These are phyloP conservation scores for Marmota monax DNA, from an alignment of 2,113 vertebrate genomes.

Conservation along the genomic window DNA sequence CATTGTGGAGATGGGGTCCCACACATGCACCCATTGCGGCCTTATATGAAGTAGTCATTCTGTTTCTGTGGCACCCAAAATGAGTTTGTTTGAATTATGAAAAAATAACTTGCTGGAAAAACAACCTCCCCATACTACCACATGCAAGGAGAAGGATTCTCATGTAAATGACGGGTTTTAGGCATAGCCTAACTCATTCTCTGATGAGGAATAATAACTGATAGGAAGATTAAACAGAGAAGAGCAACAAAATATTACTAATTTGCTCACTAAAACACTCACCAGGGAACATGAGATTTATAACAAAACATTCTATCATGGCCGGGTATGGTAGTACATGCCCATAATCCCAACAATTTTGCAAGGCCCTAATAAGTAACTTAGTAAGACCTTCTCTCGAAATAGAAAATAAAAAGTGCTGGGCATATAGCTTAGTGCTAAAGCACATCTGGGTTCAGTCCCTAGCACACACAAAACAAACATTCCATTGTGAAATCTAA, in stretches of 20 bases:
- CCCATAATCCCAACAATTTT: too few relatives aligned
- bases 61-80: background rate
- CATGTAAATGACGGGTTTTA: background rate
- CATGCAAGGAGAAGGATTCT: background rate
- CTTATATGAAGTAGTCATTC: background rate
- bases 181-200: background rate
- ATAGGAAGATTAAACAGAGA: background rate
- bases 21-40: background rate
- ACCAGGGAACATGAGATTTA: conserved; percentile 12
- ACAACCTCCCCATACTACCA: background rate
- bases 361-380: too few relatives aligned
- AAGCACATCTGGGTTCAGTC: too few relatives aligned
- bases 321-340: too few relatives aligned
- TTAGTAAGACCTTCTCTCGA: too few relatives aligned
- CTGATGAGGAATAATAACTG: background rate
- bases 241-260: background rate
- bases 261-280: background rate
- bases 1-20: background rate
- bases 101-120: background rate
- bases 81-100: background rate
- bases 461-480: background rate
- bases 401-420: too few relatives aligned
- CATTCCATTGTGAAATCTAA: background rate
- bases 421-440: too few relatives aligned
- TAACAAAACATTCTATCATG: background rate